Evolutionary conservation across 2,888 invertebrate genomes (phyloP).

Genomic region (Timema podura): DNA sequence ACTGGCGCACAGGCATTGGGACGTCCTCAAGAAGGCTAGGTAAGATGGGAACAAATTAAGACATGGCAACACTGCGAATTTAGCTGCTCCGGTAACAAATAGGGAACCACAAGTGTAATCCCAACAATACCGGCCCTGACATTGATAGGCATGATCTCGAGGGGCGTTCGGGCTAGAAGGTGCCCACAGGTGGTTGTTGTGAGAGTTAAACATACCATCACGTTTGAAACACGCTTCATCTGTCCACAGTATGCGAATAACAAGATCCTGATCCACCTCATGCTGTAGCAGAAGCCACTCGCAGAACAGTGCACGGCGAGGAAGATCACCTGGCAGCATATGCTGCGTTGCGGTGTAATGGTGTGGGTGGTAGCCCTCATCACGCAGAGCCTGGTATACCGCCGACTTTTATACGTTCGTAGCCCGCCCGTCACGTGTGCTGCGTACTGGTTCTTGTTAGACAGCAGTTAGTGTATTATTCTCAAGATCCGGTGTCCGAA

Average conservation of each 20-base stretch:
- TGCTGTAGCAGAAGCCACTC: not conserved
- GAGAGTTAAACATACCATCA: not conserved
- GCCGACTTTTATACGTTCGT: not conserved
- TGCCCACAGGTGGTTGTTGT: not conserved
- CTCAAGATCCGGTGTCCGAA: too few relatives aligned
- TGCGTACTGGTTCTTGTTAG: not conserved
- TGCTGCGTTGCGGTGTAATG: constrained; percentile 2
- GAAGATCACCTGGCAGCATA: not conserved
- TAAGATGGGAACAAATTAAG: not conserved
- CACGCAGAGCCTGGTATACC: not conserved
- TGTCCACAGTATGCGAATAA: not conserved
- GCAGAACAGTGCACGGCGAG: not conserved
- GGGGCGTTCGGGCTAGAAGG: not conserved
- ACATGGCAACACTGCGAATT: not conserved
- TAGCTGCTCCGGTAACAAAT: not conserved
- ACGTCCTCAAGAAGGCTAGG: not conserved
- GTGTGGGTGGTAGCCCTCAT: constrained; percentile 7
- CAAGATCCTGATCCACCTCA: not conserved
- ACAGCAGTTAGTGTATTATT: too few relatives aligned
- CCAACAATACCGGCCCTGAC: not conserved
- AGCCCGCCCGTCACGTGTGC: not conserved
- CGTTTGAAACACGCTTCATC: constrained; percentile 3
- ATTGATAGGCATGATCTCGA: not conserved
- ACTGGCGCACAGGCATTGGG: not conserved
- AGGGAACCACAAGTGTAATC: not conserved